Evolutionary conservation across 1,140 invertebrate genomes (phyloP), one percentile per base, ranked within the genome.

Genomic region (Melitaea cinxia): DNA sequence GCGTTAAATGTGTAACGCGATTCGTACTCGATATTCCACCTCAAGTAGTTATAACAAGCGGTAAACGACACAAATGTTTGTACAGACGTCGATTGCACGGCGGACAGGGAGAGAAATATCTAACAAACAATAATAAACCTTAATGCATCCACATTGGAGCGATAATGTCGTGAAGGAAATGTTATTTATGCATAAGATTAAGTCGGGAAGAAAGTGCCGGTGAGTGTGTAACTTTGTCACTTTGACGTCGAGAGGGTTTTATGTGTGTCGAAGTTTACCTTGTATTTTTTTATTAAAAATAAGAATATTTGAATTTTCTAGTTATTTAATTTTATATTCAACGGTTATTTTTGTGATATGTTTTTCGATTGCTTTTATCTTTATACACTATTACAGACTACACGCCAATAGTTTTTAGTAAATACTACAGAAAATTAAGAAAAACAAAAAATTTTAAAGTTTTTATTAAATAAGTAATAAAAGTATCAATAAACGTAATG

Each of bases 1-100:
- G 47, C 65, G 72, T 73, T 67, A 61, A 67, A 67, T 54, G 24
- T 65, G 57, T 78, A 73, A 78, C 71, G 63, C 71, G 76, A 75
- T 76, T 76, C 69, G 61, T 73, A 75, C 72, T 78, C 21, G 9
- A 47, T 63, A 65, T 60, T 77, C 75, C 60, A 72, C 73, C 69
- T 73, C 74, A 73, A 81, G 83, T 82, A 78, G 74, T 76, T 77
- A 75, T 75, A 81, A 80, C 78, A 79, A 78, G 80, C 74, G 70
- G 70, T 74, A 77, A 80, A 77, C 74, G 79, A 69, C 49, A 69
- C 72, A 83, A 86, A 84, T 83, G 84, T 86, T 86, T 84, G 77
- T 63, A 65, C 61, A 65, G 57, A 65, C 56, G 52, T 24, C 60
- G 60, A 72, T 72, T 65, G 69, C 58, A 70, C 58, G 17, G 33